Evolutionary conservation across 1,140 invertebrate species (phyloP).

Genomic region (Prorops nasuta): DNA sequence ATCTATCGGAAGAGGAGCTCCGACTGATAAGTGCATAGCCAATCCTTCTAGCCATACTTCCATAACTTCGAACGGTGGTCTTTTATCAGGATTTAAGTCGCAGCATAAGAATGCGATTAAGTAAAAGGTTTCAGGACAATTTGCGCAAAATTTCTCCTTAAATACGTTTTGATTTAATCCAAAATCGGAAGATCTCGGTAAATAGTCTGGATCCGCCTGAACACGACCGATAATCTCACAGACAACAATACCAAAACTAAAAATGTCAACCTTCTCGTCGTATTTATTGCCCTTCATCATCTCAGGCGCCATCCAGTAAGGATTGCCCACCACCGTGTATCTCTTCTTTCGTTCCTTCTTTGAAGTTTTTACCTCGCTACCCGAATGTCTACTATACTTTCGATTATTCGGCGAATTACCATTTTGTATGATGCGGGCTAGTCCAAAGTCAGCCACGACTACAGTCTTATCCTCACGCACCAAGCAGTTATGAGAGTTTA

Average conservation of each 20-base stretch:
- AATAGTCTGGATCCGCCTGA: slow-evolving; percentile 87
- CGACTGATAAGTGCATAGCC: slow-evolving; percentile 68
- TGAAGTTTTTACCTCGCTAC: slow-evolving; percentile 42
- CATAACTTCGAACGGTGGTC: slow-evolving; percentile 84
- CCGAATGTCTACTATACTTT: slow-evolving; percentile 44
- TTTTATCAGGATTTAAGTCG: slow-evolving; percentile 82
- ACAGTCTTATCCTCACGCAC: slow-evolving; percentile 88
- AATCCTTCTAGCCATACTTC: slow-evolving; percentile 79
- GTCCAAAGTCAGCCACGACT: slow-evolving; percentile 92
- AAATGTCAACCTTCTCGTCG: slow-evolving; percentile 96
- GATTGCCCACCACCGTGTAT: slow-evolving; percentile 87
- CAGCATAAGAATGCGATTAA: slow-evolving; percentile 86
- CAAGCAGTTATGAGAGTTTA: slow-evolving; percentile 95
- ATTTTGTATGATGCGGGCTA: slow-evolving; percentile 79
- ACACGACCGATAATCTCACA: slow-evolving; percentile 95
- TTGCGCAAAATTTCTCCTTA: slow-evolving; percentile 82
- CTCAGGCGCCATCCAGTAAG: slow-evolving; percentile 98
- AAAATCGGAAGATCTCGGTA: slow-evolving; percentile 87
- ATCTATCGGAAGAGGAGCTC: slow-evolving; percentile 64
- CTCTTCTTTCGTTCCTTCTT: slow-evolving; percentile 67
- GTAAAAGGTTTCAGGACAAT: slow-evolving; percentile 85
- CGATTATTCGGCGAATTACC: slow-evolving; percentile 46
- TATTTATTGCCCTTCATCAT: slow-evolving; percentile 96
- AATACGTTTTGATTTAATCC: slow-evolving; percentile 86
- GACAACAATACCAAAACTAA: slow-evolving; percentile 94